Evolutionary conservation across 2,113 vertebrate genomes (phyloP).

Genomic region (Cervus canadensis): DNA sequence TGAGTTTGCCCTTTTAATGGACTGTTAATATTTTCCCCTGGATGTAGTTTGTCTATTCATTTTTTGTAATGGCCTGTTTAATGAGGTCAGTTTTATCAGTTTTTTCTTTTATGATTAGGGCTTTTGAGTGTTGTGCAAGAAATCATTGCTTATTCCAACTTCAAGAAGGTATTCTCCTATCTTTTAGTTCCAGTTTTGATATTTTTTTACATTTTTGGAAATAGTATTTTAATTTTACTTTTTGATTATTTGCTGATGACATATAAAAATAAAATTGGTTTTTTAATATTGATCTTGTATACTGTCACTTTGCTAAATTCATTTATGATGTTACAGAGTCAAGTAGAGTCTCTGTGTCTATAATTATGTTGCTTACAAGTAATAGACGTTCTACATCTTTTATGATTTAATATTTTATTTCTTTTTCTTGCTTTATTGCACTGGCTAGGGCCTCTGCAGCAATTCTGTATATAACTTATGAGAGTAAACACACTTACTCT

Average conservation of each 20-base stretch:
- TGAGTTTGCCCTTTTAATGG: not conserved
- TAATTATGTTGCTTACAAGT: not conserved
- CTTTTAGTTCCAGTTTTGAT: not conserved
- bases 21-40: not conserved
- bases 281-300: not conserved
- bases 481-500: not conserved
- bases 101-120: not conserved
- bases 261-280: not conserved
- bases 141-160: not conserved
- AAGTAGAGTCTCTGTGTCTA: not conserved
- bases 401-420: not conserved
- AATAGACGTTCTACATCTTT: not conserved
- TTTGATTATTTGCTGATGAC: not conserved
- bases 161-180: not conserved
- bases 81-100: not conserved
- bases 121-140: not conserved
- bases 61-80: not conserved
- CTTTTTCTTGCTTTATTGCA: conserved; percentile 14
- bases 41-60: not conserved
- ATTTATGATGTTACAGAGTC: not conserved
- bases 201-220: not conserved
- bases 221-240: conserved; percentile 9
- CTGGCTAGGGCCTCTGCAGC: not conserved
- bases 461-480: not conserved
- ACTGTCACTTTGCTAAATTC: not conserved